A percentile compares a stretch with the other conserved stretches of the same genome.
These are phyloP conservation scores for Lingula anatina DNA, from an alignment of 2,888 invertebrate genomes.

Conservation along the genomic window DNA sequence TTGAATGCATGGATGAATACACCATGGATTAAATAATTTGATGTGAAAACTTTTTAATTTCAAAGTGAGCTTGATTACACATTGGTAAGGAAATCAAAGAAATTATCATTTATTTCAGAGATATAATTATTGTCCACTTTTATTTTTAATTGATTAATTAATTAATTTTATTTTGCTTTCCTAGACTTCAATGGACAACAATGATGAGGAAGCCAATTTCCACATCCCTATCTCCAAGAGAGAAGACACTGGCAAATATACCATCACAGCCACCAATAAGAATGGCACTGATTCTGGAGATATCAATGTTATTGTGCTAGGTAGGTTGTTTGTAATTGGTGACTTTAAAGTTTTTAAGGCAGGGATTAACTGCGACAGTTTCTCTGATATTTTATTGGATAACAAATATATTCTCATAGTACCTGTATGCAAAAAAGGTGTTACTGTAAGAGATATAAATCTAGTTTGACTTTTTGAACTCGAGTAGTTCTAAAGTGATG, in stretches of 20 bases:
- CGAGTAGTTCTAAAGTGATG: too few relatives aligned
- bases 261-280: conserved; percentile 42
- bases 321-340: conserved; percentile 25
- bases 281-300: conserved; percentile 47
- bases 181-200: conserved; percentile 31
- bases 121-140: too few relatives aligned
- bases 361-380: background rate
- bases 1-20: too few relatives aligned
- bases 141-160: too few relatives aligned
- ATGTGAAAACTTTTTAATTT: background rate
- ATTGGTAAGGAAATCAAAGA: too few relatives aligned
- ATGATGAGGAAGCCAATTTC: conserved; percentile 44
- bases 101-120: too few relatives aligned
- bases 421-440: too few relatives aligned
- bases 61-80: too few relatives aligned
- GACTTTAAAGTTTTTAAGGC: conserved; percentile 1
- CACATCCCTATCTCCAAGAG: conserved; percentile 43
- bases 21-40: too few relatives aligned
- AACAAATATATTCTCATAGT: background rate
- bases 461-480: too few relatives aligned
- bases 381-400: background rate
- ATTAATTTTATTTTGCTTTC: conserved; percentile 2
- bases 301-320: conserved; percentile 50
- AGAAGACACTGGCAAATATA: conserved; percentile 51
- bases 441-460: too few relatives aligned